phyloP scores from a whole-genome alignment of 30 jellyfish, hydroid and myxozoan species.

The Aurelia sp. region DNA sequence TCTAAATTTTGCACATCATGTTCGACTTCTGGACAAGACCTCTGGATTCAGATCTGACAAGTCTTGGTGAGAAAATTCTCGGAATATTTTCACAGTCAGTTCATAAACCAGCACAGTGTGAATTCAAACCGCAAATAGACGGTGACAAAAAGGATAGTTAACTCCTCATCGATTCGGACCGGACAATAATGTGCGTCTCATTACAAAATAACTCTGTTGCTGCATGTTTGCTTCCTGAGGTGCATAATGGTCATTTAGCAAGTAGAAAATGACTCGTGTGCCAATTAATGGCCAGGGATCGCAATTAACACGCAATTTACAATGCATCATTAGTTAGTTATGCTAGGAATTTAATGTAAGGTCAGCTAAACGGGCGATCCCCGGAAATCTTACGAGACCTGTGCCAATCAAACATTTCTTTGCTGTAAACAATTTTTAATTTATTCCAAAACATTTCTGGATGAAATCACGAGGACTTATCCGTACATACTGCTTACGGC shows the following conservation, averaged over 20 bases:
- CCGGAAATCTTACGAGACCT: conserved; percentile 63
- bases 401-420: too few species aligned
- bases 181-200: not conserved
- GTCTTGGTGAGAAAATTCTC: conserved; percentile 21
- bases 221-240: too few species aligned
- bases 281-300: not conserved
- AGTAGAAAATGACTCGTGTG: too few species aligned
- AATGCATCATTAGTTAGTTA: conserved; percentile 52
- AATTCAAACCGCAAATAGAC: conserved; percentile 47
- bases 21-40: too few species aligned
- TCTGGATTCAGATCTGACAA: too few species aligned
- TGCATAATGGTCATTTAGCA: too few species aligned
- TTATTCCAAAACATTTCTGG: not conserved
- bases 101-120: conserved; percentile 47
- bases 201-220: too few species aligned
- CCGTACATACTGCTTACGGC: not conserved
- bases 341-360: conserved; percentile 49
- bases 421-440: too few species aligned
- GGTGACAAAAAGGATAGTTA: conserved; percentile 25
- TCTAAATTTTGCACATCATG: too few species aligned
- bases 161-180: not conserved
- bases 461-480: not conserved
- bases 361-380: conserved; percentile 72
- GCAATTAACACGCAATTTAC: conserved; percentile 34
- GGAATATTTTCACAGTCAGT: conserved; percentile 44